Evolutionary conservation across 2,113 vertebrate genomes (phyloP).

Genomic region (Notiomystis cincta): DNA sequence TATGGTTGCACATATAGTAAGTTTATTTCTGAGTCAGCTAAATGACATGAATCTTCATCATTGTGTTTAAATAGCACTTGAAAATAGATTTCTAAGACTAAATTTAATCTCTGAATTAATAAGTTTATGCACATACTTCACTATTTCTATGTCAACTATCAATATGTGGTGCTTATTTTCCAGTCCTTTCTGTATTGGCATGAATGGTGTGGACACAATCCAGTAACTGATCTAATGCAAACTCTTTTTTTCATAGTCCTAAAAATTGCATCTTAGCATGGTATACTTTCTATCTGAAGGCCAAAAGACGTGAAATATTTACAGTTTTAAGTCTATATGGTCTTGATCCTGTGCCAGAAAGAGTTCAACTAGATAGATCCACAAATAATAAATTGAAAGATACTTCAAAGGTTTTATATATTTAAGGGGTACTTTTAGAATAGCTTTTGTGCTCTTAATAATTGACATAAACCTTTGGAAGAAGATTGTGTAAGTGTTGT

Average conservation of each 20-base stretch:
- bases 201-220: not conserved
- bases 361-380: not conserved
- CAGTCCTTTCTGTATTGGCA: not conserved
- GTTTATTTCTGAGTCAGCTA: slow-evolving; percentile 42
- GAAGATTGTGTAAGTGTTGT: not conserved
- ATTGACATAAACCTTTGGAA: not conserved
- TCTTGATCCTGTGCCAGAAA: not conserved
- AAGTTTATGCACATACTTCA: not conserved
- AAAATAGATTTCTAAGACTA: not conserved
- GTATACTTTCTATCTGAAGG: not conserved
- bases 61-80: not conserved
- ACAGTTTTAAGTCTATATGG: not conserved
- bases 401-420: not conserved
- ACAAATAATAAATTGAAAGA: not conserved
- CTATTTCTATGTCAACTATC: not conserved
- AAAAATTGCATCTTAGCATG: not conserved
- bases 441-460: not conserved
- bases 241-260: not conserved
- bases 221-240: not conserved
- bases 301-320: not conserved
- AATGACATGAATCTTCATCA: not conserved
- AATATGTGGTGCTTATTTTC: not conserved
- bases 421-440: not conserved
- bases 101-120: not conserved
- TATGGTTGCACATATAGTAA: slow-evolving; percentile 86